These are phyloP conservation scores for Platysteira castanea DNA, from an alignment of 2,113 vertebrate species.

Conservation along the genomic window DNA sequence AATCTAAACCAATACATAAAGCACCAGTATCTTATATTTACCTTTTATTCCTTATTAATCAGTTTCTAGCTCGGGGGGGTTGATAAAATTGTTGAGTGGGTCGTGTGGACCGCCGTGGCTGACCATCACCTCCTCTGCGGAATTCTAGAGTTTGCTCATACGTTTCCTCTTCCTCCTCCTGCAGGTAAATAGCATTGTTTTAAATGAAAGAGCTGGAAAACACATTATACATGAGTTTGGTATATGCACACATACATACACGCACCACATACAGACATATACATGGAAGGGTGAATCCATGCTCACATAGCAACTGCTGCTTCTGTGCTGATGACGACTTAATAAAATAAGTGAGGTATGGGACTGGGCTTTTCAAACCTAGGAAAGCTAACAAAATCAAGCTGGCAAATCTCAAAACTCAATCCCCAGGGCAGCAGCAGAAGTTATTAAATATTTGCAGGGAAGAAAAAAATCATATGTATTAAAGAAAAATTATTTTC, in stretches of 20 bases:
- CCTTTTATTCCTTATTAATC: constrained; percentile 63
- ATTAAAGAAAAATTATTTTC: background rate
- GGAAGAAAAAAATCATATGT: background rate
- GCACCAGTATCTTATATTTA: background rate
- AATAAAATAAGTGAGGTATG: background rate
- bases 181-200: constrained; percentile 67
- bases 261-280: background rate
- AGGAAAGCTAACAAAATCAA: background rate
- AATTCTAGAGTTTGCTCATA: constrained; percentile 95
- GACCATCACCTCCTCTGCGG: constrained; percentile 91
- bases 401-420: background rate
- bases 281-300: background rate
- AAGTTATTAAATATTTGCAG: background rate
- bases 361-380: background rate
- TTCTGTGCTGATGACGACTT: background rate
- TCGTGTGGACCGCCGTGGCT: constrained; percentile 85
- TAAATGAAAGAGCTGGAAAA: constrained; percentile 26
- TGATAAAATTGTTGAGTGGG: constrained; percentile 98
- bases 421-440: background rate
- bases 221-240: background rate
- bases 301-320: background rate
- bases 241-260: background rate
- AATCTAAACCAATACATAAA: background rate
- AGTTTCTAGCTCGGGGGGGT: constrained; percentile 93
- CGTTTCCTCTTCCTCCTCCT: constrained; percentile 92